Evolutionary conservation across 2,888 invertebrate species (phyloP).

Genomic region (Pandemis corylana): DNA sequence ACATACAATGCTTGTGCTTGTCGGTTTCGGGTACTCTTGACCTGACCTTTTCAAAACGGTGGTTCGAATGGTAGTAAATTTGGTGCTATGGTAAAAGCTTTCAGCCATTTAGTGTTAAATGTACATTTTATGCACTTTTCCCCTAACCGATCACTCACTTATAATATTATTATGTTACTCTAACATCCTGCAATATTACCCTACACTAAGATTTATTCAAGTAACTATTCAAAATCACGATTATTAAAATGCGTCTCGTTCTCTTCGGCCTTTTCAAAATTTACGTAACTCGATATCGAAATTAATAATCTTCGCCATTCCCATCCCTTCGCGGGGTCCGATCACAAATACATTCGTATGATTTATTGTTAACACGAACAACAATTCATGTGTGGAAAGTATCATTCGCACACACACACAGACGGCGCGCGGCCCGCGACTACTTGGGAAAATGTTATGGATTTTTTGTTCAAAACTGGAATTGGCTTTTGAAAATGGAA

Average conservation of each 20-base stretch:
- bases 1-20: too few relatives aligned
- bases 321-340: slow-evolving; percentile 57
- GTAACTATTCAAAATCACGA: background rate
- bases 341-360: slow-evolving; percentile 84
- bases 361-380: slow-evolving; percentile 80
- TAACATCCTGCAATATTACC: too few relatives aligned
- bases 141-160: too few relatives aligned
- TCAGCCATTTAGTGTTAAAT: too few relatives aligned
- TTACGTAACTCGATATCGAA: slow-evolving; percentile 30
- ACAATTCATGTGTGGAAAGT: slow-evolving; percentile 76
- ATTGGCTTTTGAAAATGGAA: slow-evolving; percentile 41
- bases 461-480: slow-evolving; percentile 42
- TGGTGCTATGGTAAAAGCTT: too few relatives aligned
- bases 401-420: slow-evolving; percentile 69
- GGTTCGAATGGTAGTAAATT: too few relatives aligned
- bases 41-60: too few relatives aligned
- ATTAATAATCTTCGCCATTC: slow-evolving; percentile 3
- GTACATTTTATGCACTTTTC: too few relatives aligned
- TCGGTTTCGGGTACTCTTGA: too few relatives aligned
- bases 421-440: slow-evolving; percentile 43
- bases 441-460: slow-evolving; percentile 40
- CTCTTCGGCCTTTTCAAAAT: background rate
- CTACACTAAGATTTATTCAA: too few relatives aligned
- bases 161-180: too few relatives aligned
- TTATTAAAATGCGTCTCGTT: background rate